Conservation (phyloP, 2,888 invertebrate species). For the Stramonita haemastoma region DNA sequence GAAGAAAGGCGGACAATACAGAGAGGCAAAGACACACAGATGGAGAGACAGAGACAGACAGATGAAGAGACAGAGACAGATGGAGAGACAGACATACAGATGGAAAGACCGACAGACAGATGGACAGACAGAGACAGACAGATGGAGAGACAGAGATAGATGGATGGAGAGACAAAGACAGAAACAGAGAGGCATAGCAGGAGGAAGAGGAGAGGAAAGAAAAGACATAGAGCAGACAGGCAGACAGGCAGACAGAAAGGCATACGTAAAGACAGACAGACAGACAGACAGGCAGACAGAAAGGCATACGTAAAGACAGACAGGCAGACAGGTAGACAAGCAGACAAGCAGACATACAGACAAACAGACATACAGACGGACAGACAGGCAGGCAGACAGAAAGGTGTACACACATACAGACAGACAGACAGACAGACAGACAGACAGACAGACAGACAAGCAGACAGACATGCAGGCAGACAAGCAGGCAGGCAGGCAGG, state of each 20-base stretch:
- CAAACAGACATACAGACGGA: not conserved
- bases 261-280: too few relatives aligned
- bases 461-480: slow-evolving; percentile 4
- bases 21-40: not conserved
- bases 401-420: too few relatives aligned
- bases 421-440: slow-evolving; percentile 11
- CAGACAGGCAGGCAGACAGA: slow-evolving; percentile 17
- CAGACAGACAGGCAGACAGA: not conserved
- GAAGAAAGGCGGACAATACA: not conserved
- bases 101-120: not conserved
- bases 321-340: slow-evolving; percentile 17
- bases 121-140: not conserved
- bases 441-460: not conserved
- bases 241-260: not conserved
- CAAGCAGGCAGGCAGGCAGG: not conserved
- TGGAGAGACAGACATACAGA: not conserved
- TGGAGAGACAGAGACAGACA: not conserved
- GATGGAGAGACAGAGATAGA: not conserved
- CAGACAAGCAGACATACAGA: too few relatives aligned
- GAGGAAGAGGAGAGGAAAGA: not conserved
- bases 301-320: not conserved
- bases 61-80: not conserved
- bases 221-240: not conserved
- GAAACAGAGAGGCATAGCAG: not conserved
- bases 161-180: not conserved